phyloP scores from a whole-genome alignment of 2,888 invertebrate species.

The Tryphoninae sp. region DNA sequence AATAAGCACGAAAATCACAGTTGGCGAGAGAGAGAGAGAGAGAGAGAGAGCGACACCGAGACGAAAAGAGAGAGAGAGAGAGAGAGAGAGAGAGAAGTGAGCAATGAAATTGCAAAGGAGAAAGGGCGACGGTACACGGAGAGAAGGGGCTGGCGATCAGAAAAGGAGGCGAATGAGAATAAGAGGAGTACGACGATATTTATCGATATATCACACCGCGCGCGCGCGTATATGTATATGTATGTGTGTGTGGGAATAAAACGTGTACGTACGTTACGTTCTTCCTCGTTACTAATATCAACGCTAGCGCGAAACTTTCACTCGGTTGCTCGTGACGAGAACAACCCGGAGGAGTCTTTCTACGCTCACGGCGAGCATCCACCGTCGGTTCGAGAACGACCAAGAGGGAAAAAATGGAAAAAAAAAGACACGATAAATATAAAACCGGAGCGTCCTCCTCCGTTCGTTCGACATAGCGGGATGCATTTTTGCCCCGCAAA shows the following conservation, averaged over 20 bases:
- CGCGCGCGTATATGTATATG: background rate
- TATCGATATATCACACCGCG: background rate
- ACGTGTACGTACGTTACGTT: background rate
- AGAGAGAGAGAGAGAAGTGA: background rate
- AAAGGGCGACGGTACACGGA: background rate
- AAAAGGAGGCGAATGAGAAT: background rate
- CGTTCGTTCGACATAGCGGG: constrained; percentile 7
- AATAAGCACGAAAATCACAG: constrained; percentile 40
- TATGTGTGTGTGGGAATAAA: background rate
- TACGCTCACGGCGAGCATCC: background rate
- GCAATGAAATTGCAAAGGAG: background rate
- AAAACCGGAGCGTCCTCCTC: background rate
- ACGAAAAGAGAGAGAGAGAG: background rate
- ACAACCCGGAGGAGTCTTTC: background rate
- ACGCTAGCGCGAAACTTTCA: constrained; percentile 65
- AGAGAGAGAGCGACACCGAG: constrained; percentile 31
- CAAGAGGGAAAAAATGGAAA: background rate
- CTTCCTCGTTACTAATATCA: constrained; percentile 32
- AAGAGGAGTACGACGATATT: background rate
- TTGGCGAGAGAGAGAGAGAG: constrained; percentile 32
- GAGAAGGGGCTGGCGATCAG: background rate
- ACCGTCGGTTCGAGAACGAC: background rate
- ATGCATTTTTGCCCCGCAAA: constrained; percentile 50
- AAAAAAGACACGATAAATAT: background rate
- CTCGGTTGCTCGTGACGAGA: constrained; percentile 42